Percentiles rank a stretch among this genome's conserved stretches.
Evolutionary conservation across 2,113 vertebrate genomes (phyloP).

Genomic region (Platichthys stellatus): DNA sequence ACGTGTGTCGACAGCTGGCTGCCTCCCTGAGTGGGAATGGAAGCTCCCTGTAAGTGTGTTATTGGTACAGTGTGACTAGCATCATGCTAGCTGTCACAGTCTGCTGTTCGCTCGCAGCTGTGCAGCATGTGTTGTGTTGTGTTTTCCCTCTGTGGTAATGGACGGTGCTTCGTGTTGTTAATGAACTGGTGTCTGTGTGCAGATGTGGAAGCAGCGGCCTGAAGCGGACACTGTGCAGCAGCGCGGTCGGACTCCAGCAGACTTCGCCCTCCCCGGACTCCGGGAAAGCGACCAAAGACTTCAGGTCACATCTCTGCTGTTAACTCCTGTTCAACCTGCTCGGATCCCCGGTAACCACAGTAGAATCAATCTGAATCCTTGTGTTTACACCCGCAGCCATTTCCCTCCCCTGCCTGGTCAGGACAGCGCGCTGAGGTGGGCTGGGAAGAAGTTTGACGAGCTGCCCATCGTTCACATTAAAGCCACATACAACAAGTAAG

Average conservation of each 20-base stretch:
- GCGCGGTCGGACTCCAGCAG: constrained; percentile 58
- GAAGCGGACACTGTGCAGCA: constrained; percentile 59
- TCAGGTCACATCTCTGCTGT: constrained; percentile 63
- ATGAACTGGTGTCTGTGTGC: background rate
- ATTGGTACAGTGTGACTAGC: background rate
- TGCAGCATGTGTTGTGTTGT: background rate
- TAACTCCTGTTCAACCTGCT: too few species aligned
- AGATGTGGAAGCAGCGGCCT: constrained; percentile 52
- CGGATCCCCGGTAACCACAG: background rate
- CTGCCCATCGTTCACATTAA: constrained; percentile 91
- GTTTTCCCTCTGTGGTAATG: background rate
- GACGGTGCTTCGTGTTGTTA: background rate
- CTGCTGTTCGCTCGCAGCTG: background rate
- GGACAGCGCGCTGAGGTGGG: constrained; percentile 87
- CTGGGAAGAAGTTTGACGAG: constrained; percentile 89
- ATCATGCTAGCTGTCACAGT: background rate
- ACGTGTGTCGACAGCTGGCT: constrained; percentile 52
- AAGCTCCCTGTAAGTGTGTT: constrained; percentile 66
- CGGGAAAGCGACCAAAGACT: constrained; percentile 46
- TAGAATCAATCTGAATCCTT: background rate
- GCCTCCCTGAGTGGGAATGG: constrained; percentile 22
- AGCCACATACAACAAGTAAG: constrained; percentile 98
- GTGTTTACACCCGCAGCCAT: constrained; percentile 70
- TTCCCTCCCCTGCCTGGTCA: constrained; percentile 85
- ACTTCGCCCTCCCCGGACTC: constrained; percentile 2